Conservation (phyloP, 2,113 vertebrate species). For the Catharus fuscescens region DNA sequence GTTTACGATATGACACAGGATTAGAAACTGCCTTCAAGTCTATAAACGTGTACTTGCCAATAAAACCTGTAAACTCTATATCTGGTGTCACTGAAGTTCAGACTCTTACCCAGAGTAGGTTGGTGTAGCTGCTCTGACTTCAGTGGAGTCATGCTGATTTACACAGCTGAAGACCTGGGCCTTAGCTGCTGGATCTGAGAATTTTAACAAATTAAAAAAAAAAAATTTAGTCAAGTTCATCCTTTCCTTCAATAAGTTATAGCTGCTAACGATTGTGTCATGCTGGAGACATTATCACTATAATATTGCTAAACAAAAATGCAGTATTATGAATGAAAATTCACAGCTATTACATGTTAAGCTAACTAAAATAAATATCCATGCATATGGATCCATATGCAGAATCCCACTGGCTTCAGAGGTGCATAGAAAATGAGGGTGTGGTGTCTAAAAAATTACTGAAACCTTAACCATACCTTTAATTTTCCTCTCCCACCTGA, state of each 20-base stretch:
- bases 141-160: background rate
- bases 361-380: background rate
- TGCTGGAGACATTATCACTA: background rate
- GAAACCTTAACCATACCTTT: background rate
- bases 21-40: slow-evolving; percentile 30
- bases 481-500: background rate
- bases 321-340: slow-evolving; percentile 31
- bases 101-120: background rate
- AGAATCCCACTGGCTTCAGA: background rate
- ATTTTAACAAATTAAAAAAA: slow-evolving; percentile 6
- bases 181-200: background rate
- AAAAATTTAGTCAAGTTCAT: slow-evolving; percentile 7
- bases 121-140: background rate
- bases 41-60: slow-evolving; percentile 4
- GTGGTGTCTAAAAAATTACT: background rate
- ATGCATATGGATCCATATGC: background rate
- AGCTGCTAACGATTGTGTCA: slow-evolving; percentile 29
- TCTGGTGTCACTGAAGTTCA: slow-evolving; percentile 8
- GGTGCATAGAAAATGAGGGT: background rate
- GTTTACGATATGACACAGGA: slow-evolving; percentile 37
- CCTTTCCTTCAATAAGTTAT: background rate
- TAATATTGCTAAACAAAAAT: background rate
- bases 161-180: background rate
- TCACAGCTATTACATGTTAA: background rate
- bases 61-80: slow-evolving; percentile 3